Conservation (phyloP, 2,113 vertebrate species). For the Accipiter cooperii region DNA sequence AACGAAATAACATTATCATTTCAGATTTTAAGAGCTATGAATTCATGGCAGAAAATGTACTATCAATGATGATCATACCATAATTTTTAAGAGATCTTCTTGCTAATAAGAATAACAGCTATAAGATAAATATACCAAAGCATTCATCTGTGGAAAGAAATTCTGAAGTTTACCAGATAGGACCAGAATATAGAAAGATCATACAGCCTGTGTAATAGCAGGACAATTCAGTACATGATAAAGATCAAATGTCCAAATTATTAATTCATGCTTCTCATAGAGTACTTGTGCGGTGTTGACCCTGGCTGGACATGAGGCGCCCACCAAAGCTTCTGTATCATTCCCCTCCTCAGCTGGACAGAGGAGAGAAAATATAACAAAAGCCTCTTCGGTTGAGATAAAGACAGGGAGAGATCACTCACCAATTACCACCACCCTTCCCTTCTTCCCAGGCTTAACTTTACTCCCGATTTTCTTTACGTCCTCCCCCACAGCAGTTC, state of each 20-base stretch:
- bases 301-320: not conserved
- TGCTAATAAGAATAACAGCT: not conserved
- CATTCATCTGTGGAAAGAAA: not conserved
- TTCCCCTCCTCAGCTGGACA: not conserved
- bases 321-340: not conserved
- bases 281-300: not conserved
- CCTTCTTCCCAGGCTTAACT: too few species aligned
- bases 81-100: not conserved
- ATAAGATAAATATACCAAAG: not conserved
- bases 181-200: not conserved
- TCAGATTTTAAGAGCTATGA: not conserved
- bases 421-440: too few species aligned
- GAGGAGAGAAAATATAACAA: not conserved
- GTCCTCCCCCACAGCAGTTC: too few species aligned
- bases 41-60: not conserved
- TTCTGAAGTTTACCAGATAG: not conserved
- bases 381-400: not conserved
- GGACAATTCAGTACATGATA: not conserved
- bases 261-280: not conserved
- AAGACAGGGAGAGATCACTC: not conserved
- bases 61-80: not conserved
- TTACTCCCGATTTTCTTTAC: too few species aligned
- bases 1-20: not conserved
- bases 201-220: not conserved
- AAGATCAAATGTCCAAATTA: not conserved